Base-by-base conservation (phyloP, 2,888 invertebrate genomes). In the Spatulosminthurus flaviceps region DNA sequence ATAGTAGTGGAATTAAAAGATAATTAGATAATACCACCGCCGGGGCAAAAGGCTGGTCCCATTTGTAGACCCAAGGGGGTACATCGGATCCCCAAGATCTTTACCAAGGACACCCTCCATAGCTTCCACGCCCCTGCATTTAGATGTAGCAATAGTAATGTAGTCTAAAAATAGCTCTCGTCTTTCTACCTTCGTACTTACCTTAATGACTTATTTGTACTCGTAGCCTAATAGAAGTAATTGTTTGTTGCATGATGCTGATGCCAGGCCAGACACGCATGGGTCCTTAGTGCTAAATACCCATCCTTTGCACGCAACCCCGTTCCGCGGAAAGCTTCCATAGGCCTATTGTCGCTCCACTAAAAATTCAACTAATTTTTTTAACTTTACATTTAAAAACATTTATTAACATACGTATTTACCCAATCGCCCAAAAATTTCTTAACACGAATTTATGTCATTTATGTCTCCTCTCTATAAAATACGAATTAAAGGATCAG, bases 401-500 rank as follows among this genome's bases (percentile, higher is more conserved):
- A 34, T 7, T 34, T 34, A 34, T n/a, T n/a, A n/a, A n/a, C n/a
- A n/a, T n/a, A n/a, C n/a, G n/a, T n/a, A n/a, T n/a, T n/a, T n/a
- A n/a, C n/a, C n/a, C n/a, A n/a, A n/a, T n/a, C n/a, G n/a, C n/a
- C 34, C 9, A 34, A 34, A 34, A 34, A 34, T 34, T 34, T 34
- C 9, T 34, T 4, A 7, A 34, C 9, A 34, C 34, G 9, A 34
- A 34, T 34, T 34, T 34, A 7, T 34, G 9, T 34, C 4, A 34
- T 51, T 51, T 51, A 13, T 16, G 19, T 51, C 16, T 51, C 4
- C 4, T 19, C 51, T n/a, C 16, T 51, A 19, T 34, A 4, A 51
- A 2, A 11, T n/a, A 5, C 51, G n/a, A 51, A 13, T 51, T 16
- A 24, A 64, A 78, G 78, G 78, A 21, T 78, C 78, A 41, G 78